Base-by-base conservation (phyloP, 2,888 invertebrate genomes). In the Sepioteuthis lessoniana region DNA sequence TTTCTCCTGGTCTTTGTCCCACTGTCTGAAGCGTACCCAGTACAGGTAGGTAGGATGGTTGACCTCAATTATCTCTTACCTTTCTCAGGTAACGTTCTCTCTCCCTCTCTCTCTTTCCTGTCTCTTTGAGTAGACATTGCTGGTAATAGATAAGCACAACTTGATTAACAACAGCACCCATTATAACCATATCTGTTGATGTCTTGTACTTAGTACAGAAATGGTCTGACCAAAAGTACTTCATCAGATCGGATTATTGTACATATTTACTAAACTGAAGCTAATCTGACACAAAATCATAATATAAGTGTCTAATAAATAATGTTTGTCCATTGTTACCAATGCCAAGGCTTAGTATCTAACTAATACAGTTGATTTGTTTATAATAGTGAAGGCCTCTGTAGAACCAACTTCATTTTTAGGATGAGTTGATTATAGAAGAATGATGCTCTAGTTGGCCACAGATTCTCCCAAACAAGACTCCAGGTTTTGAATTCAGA, bases 21-120 rank as follows among this genome's bases (percentile, higher is more conserved):
- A n/a, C 13, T 76, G 76, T 76, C 76, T 76, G 76, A 76, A 76
- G 76, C n/a, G 76, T 76, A 76, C 76, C 76, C 76, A 35, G n/a
- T n/a, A 35, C 76, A 76, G 76, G 76, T 76, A 76, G 76, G 76
- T 35, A 76, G 76, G 76, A 76, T 76, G 76, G 13, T 76, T 76
- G 76, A 76, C 76, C 76, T 76, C 76, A 76, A 76, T 76, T 76
- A 76, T n/a, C 76, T 76, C 76, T 76, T 76, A 35, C 76, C 76
- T 76, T 76, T 76, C 76, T 76, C 76, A 76, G n/a, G 76, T 76
- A 76, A 76, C 76, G n/a, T n/a, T 76, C 76, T 76, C n/a, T 35
- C 13, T 13, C 35, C n/a, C 76, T 76, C 76, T 76, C n/a, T 35
- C 13, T 13, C 35, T 76, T 35, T 35, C n/a, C 76, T n/a, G 76